phyloP scores from a whole-genome alignment of 2,113 vertebrate genomes.

The Potamarius usumacintae region DNA sequence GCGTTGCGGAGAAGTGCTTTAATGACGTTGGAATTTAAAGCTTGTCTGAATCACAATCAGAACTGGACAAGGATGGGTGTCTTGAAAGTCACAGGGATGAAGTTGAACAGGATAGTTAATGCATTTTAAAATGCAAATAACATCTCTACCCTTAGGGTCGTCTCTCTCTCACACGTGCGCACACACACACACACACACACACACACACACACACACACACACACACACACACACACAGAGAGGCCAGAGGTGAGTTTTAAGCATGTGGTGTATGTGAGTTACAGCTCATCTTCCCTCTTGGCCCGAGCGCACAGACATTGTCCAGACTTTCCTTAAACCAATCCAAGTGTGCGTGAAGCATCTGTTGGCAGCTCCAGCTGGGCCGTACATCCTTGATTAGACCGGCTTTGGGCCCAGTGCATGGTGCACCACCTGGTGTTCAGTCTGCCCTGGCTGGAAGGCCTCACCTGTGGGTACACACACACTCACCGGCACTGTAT shows the following conservation, averaged over 20 bases:
- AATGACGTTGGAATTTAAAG: slow-evolving; percentile 33
- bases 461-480: slow-evolving; percentile 69
- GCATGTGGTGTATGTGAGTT: slow-evolving; percentile 38
- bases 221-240: slow-evolving; percentile 38
- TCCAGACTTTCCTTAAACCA: slow-evolving; percentile 68
- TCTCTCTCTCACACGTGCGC: too few species aligned
- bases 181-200: slow-evolving; percentile 6
- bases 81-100: slow-evolving; percentile 38
- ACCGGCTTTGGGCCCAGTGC: slow-evolving; percentile 67
- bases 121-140: slow-evolving; percentile 57
- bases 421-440: slow-evolving; percentile 69
- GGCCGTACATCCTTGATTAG: slow-evolving; percentile 73
- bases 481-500: slow-evolving; percentile 3
- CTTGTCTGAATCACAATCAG: slow-evolving; percentile 13
- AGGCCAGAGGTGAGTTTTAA: slow-evolving; percentile 51
- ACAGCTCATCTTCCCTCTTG: slow-evolving; percentile 55
- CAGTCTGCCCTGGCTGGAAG: slow-evolving; percentile 65
- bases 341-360: slow-evolving; percentile 68
- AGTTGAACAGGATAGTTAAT: slow-evolving; percentile 33
- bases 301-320: slow-evolving; percentile 50
- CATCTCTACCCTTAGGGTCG: slow-evolving; percentile 36
- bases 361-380: slow-evolving; percentile 76
- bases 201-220: slow-evolving; percentile 19
- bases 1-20: slow-evolving; percentile 54
- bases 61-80: slow-evolving; percentile 22